phyloP scores from a whole-genome alignment of 2,888 invertebrate species.

The Aromia moschata region DNA sequence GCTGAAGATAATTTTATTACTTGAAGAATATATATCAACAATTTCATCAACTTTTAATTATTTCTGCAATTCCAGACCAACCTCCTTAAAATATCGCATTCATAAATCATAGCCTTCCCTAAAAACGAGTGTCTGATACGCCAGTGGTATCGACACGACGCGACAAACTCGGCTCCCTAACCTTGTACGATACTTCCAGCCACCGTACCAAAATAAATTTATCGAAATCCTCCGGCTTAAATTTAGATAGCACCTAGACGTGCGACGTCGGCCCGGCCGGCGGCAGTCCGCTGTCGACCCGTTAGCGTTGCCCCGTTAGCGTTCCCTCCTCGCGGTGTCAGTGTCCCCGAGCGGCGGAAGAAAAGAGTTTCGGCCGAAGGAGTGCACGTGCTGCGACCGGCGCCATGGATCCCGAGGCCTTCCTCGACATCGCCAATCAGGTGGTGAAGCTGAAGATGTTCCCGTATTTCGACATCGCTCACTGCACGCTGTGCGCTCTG shows the following conservation, averaged over 20 bases:
- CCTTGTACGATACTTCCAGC: too few species aligned
- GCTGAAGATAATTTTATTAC: too few species aligned
- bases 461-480: conserved; percentile 98
- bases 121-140: too few species aligned
- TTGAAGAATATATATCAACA: too few species aligned
- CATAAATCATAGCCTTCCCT: too few species aligned
- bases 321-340: conserved; percentile 16
- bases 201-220: conserved; percentile 16
- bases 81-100: too few species aligned
- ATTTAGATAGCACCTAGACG: conserved; percentile 21
- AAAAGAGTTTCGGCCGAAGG: too few species aligned
- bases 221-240: conserved; percentile 12
- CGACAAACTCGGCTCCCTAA: too few species aligned
- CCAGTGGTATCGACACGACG: too few species aligned
- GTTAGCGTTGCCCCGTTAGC: conserved; percentile 34
- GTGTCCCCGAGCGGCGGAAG: too few species aligned
- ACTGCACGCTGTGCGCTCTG: conserved; percentile 93
- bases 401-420: conserved; percentile 93
- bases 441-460: conserved; percentile 99
- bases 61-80: too few species aligned
- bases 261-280: conserved; percentile 8
- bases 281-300: conserved; percentile 40
- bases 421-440: conserved; percentile 97
- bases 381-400: conserved; percentile 1
- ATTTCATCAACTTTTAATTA: too few species aligned